phyloP scores from a whole-genome alignment of 2,113 vertebrate genomes.

The Ranitomeya imitator region DNA sequence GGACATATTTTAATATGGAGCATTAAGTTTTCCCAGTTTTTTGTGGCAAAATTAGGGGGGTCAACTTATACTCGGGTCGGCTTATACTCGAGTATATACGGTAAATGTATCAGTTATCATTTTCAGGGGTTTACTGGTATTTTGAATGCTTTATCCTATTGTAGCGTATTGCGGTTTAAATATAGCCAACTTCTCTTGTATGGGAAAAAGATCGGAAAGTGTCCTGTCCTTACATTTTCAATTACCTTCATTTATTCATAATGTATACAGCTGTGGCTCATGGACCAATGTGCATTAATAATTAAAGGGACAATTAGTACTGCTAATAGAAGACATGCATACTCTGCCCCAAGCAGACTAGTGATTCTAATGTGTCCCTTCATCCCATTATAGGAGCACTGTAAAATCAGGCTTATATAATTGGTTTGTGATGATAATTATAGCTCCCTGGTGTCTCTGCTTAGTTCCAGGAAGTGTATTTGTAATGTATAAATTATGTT shows the following conservation, averaged over 20 bases:
- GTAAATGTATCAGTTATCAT: not conserved
- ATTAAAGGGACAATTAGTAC: conserved; percentile 10
- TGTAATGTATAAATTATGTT: too few relatives aligned
- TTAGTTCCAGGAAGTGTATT: too few relatives aligned
- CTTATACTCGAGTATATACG: too few relatives aligned
- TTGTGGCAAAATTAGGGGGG: too few relatives aligned
- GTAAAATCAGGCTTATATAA: not conserved
- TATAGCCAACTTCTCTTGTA: not conserved
- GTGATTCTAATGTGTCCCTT: not conserved
- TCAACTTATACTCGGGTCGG: too few relatives aligned
- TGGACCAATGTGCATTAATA: not conserved
- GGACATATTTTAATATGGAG: too few relatives aligned
- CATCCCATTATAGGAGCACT: not conserved
- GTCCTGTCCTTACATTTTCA: not conserved
- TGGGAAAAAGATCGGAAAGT: not conserved
- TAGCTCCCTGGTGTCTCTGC: too few relatives aligned
- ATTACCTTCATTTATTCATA: not conserved
- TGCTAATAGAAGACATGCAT: not conserved
- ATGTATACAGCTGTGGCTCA: not conserved
- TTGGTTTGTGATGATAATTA: not conserved
- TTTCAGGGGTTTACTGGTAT: not conserved
- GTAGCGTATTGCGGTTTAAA: not conserved
- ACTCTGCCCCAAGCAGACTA: not conserved
- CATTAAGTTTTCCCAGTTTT: too few relatives aligned
- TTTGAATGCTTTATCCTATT: not conserved